These are phyloP conservation scores for Ephialtes manifestator DNA, from an alignment of 2,888 invertebrate species.

Conservation along the genomic window DNA sequence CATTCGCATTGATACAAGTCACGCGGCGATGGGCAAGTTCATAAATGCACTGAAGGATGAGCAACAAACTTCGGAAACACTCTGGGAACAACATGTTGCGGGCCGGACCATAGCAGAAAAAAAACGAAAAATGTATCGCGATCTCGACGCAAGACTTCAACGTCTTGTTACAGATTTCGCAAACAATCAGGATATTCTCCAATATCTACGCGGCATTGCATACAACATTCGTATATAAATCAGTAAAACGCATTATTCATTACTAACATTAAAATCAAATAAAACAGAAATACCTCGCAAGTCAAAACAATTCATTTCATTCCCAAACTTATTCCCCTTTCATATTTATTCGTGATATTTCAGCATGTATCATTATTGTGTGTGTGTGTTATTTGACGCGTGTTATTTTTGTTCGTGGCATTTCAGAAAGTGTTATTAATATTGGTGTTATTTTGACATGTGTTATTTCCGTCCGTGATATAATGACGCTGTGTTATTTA, in stretches of 20 bases:
- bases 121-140: slow-evolving; percentile 1
- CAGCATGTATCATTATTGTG: no score
- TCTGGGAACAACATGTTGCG: slow-evolving; percentile 16
- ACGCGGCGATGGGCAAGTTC: slow-evolving; percentile 37
- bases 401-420: no score
- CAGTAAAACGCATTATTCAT: background rate
- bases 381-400: no score
- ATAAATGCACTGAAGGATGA: slow-evolving; percentile 29
- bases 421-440: no score
- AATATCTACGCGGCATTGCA: slow-evolving; percentile 6
- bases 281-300: no score
- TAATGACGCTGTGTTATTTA: background rate
- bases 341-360: no score
- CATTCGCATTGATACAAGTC: slow-evolving; percentile 6
- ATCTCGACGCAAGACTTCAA: slow-evolving; percentile 13
- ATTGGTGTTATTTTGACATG: no score
- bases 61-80: slow-evolving; percentile 14
- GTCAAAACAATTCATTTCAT: no score
- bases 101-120: slow-evolving; percentile 28
- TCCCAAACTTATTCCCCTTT: no score
- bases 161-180: background rate
- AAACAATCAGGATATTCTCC: background rate
- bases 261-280: no score
- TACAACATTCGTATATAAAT: background rate
- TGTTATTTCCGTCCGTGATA: background rate